Conservation (phyloP, 2,888 invertebrate genomes). For the Diarsia mendica region DNA sequence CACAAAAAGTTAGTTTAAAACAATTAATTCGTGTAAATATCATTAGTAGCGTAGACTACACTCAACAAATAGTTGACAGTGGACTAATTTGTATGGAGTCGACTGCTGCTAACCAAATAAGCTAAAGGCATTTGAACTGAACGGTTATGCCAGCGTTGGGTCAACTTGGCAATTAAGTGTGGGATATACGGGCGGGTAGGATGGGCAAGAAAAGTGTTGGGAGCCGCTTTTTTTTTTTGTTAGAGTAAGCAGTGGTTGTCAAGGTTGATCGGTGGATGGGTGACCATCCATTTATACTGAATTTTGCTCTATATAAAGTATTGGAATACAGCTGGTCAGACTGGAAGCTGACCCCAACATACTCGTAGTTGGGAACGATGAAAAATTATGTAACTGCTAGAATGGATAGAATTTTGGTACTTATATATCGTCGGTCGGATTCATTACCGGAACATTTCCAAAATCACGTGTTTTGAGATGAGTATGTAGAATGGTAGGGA, state of each 20-base stretch:
- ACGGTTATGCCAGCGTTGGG: conserved; percentile 51
- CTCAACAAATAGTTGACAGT: conserved; percentile 54
- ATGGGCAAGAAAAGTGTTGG: not conserved
- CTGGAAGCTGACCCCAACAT: not conserved
- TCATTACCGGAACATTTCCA: too few species aligned
- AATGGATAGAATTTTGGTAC: not conserved
- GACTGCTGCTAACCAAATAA: conserved; percentile 69
- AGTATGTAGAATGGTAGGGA: too few species aligned
- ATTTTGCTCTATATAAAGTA: not conserved
- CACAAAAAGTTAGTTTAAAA: conserved; percentile 38
- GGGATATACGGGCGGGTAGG: conserved; percentile 19
- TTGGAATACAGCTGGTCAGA: not conserved
- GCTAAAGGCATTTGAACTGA: conserved; percentile 61
- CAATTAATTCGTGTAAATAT: conserved; percentile 52
- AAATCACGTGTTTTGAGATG: too few species aligned
- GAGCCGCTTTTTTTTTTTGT: too few species aligned
- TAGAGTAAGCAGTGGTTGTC: not conserved
- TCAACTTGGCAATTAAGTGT: conserved; percentile 58
- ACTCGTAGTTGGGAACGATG: not conserved
- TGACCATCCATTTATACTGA: not conserved
- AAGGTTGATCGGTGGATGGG: not conserved
- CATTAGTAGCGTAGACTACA: conserved; percentile 34
- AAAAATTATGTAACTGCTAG: not conserved
- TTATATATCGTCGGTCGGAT: too few species aligned
- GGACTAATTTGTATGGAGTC: conserved; percentile 66